Percentiles rank a stretch among this genome's conserved stretches.
phyloP scores from a whole-genome alignment of 2,888 invertebrate species.

The Eristalinus aeneus region DNA sequence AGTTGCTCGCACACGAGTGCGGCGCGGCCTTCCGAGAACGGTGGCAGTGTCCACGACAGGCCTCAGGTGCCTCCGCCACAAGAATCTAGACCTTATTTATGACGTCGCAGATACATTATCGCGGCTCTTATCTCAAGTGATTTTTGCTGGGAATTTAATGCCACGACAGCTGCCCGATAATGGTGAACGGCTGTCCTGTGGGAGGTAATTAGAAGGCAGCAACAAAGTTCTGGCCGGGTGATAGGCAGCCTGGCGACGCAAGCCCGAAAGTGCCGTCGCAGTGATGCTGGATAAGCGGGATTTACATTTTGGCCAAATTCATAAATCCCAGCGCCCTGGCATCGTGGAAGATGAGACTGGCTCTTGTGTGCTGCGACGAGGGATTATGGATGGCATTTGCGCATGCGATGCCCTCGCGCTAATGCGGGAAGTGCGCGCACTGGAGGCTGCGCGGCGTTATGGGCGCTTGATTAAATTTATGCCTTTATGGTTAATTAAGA shows the following conservation, averaged over 20 bases:
- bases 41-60: constrained; percentile 8
- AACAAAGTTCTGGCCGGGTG: background rate
- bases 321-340: constrained; percentile 39
- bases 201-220: constrained; percentile 64
- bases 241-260: background rate
- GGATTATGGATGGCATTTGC: constrained; percentile 51
- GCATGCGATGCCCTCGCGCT: constrained; percentile 38
- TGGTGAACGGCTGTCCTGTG: constrained; percentile 49
- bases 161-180: constrained; percentile 16
- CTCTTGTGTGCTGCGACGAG: background rate
- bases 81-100: constrained; percentile 67
- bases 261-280: constrained; percentile 12
- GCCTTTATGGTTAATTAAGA: constrained; percentile 42
- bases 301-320: constrained; percentile 52
- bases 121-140: constrained; percentile 57
- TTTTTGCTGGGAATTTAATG: constrained; percentile 44
- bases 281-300: constrained; percentile 27
- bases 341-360: constrained; percentile 15
- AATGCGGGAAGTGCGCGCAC: background rate
- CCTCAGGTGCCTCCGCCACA: constrained; percentile 28
- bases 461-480: constrained; percentile 32
- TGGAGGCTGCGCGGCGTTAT: background rate
- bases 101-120: constrained; percentile 65
- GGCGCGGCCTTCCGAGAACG: background rate
- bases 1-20: constrained; percentile 24